Base-by-base conservation (phyloP, 2,797 vertebrate species). In the Coregonus sp. region DNA sequence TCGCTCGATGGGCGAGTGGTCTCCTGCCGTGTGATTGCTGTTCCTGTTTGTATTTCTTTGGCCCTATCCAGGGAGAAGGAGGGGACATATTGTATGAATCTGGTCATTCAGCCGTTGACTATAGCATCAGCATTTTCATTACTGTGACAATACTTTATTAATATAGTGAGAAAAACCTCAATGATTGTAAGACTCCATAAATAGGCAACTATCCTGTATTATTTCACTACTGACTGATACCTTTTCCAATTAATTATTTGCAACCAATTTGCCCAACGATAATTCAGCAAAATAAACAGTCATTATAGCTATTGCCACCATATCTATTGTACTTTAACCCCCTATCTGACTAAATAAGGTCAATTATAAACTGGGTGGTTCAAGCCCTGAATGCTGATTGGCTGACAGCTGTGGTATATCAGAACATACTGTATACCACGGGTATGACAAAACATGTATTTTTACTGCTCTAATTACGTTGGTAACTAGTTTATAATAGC, bases 31-130 rank as follows among this genome's bases (percentile, higher is more conserved):
- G 86, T 96, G 97, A 92, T 95, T 96, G 92, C 94, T 96, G 92
- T 96, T 96, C 80, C 95, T 94, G 90, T 96, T 95, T 83, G 96
- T 96, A 91, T 96, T 95, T 84, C 96, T 96, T 92, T 98, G 97
- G 91, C 96, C 96, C 98, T 99, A 89, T 87, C 87, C 75, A 86
- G 82, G 31, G 84, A 12, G 16, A 77, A 59, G 16, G 15, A 63
- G 40, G 40, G 40, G 54, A 73, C 18, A 52, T 25, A 25, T 16
- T 5, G 5, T 52, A 15, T 16, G 1, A 71, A 50, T n/a, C 40
- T 47, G 40, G 66, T 35, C 11, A 35, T 68, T 35, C 12, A 59
- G 56, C 29, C 0, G 2, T 15, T 29, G 63, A 66, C 29, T 33
- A 3, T 4, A 33, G 4, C 15, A 18, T 35, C 40, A 47, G 9